phyloP scores from a whole-genome alignment of 2,888 invertebrate genomes.

The Phengaris arion region DNA sequence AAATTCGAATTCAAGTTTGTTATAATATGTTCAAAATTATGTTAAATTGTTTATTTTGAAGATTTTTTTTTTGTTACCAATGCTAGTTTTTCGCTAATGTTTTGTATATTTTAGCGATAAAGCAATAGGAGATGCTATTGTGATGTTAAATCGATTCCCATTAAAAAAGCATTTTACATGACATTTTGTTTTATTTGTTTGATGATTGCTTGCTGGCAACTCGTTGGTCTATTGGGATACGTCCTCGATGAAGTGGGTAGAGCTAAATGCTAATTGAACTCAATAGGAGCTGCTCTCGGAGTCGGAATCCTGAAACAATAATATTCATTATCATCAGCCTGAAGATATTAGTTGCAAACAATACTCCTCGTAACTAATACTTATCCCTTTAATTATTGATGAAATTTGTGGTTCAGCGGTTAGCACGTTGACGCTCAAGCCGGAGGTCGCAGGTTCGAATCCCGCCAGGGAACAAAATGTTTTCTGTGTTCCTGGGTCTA shows the following conservation, averaged over 20 bases:
- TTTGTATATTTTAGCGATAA: constrained; percentile 33
- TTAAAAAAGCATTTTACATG: constrained; percentile 76
- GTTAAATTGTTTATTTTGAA: constrained; percentile 22
- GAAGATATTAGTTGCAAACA: no score
- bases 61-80: constrained; percentile 18
- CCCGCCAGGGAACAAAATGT: no score
- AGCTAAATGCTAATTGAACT: not conserved
- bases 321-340: no score
- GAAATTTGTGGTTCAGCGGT: no score
- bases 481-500: no score
- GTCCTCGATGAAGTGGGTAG: not conserved
- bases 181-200: constrained; percentile 45
- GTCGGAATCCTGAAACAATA: constrained; percentile 46
- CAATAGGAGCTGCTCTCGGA: constrained; percentile 40
- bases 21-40: constrained; percentile 26
- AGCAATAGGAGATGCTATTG: constrained; percentile 52
- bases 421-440: no score
- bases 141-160: constrained; percentile 71
- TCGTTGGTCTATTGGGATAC: no score
- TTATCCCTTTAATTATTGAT: no score
- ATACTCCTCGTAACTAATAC: no score
- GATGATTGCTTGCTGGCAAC: not conserved
- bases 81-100: constrained; percentile 16
- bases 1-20: constrained; percentile 14
- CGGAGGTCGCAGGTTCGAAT: no score